A percentile compares a stretch with the other conserved stretches of the same genome.
These are phyloP conservation scores for Meiosimyza decipiens DNA, from an alignment of 2,888 invertebrate species.

Conservation along the genomic window DNA sequence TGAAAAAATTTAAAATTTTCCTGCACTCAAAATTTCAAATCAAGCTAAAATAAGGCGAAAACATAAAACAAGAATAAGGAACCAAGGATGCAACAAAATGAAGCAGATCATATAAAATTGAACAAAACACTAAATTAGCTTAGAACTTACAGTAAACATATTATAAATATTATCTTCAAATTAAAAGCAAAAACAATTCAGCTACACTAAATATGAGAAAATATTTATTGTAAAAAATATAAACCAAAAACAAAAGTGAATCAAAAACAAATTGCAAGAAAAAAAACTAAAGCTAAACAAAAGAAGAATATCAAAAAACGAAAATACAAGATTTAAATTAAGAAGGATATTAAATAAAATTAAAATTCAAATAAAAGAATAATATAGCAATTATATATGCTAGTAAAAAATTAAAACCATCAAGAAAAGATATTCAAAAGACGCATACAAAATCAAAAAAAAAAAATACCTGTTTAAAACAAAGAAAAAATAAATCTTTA, in stretches of 20 bases:
- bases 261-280: constrained; percentile 34
- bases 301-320: constrained; percentile 27
- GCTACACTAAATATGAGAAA: constrained; percentile 28
- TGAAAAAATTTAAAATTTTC: constrained; percentile 43
- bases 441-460: constrained; percentile 10
- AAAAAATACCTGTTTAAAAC: too few relatives aligned
- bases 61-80: not conserved
- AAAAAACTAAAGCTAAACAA: constrained; percentile 38
- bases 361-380: constrained; percentile 27
- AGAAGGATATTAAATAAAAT: too few relatives aligned
- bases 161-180: constrained; percentile 27
- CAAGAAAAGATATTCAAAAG: too few relatives aligned
- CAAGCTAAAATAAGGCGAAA: constrained; percentile 57
- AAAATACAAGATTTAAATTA: constrained; percentile 24
- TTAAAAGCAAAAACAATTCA: constrained; percentile 27
- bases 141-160: constrained; percentile 21
- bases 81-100: not conserved
- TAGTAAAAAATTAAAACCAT: constrained; percentile 4
- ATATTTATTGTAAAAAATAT: constrained; percentile 15
- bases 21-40: constrained; percentile 46
- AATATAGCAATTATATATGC: constrained; percentile 31
- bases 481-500: too few relatives aligned
- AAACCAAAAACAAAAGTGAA: constrained; percentile 37
- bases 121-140: constrained; percentile 19
- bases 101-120: not conserved